These are phyloP conservation scores for Hyperoplus lanceolatus DNA, from an alignment of 2,797 vertebrate species.

Conservation along the genomic window DNA sequence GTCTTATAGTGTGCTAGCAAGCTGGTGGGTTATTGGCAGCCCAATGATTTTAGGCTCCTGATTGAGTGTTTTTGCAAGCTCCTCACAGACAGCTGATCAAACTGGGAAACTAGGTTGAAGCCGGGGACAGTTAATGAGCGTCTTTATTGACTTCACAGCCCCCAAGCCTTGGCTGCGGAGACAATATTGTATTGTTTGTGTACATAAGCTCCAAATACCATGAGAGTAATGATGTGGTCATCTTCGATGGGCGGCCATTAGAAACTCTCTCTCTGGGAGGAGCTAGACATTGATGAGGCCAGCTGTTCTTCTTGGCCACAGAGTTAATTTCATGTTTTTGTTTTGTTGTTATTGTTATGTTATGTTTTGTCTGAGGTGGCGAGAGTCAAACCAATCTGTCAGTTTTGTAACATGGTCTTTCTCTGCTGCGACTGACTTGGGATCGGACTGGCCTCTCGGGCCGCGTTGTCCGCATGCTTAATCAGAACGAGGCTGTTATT, in stretches of 20 bases:
- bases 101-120: slow-evolving; percentile 54
- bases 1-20: slow-evolving; percentile 67
- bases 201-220: slow-evolving; percentile 42
- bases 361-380: slow-evolving; percentile 47
- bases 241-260: slow-evolving; percentile 22
- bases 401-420: slow-evolving; percentile 52
- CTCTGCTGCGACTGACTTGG: slow-evolving; percentile 51
- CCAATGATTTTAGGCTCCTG: slow-evolving; percentile 69
- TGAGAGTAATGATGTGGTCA: slow-evolving; percentile 34
- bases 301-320: slow-evolving; percentile 39
- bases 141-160: slow-evolving; percentile 58
- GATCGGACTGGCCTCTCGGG: slow-evolving; percentile 68
- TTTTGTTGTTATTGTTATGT: not conserved
- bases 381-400: slow-evolving; percentile 58
- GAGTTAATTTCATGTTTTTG: slow-evolving; percentile 24
- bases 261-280: slow-evolving; percentile 3
- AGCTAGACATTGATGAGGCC: slow-evolving; percentile 36
- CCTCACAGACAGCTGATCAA: slow-evolving; percentile 64
- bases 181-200: slow-evolving; percentile 19
- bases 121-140: slow-evolving; percentile 60
- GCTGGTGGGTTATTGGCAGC: slow-evolving; percentile 74
- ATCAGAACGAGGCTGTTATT: slow-evolving; percentile 77
- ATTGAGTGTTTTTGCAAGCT: slow-evolving; percentile 68
- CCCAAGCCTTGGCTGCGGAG: slow-evolving; percentile 43
- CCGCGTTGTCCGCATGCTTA: slow-evolving; percentile 67